Percentiles rank a stretch among this genome's conserved stretches.
phyloP scores from a whole-genome alignment of 2,113 vertebrate genomes.

The Hippocampus barbouri region DNA sequence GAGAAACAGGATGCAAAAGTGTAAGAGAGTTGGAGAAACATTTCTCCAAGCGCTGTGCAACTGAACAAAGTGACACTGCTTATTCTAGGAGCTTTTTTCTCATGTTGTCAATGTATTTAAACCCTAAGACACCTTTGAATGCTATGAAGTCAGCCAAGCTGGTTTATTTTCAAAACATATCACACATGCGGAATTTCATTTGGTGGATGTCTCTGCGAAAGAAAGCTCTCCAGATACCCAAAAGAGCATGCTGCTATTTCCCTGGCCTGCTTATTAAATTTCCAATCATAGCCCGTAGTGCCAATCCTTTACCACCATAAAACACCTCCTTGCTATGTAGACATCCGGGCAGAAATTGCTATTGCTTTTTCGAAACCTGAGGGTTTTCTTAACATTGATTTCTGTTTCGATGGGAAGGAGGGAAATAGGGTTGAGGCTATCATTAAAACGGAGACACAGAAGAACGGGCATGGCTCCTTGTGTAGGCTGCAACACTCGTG shows the following conservation, averaged over 20 bases:
- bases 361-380: constrained; percentile 54
- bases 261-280: constrained; percentile 67
- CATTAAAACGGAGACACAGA: constrained; percentile 60
- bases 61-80: constrained; percentile 41
- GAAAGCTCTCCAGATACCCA: constrained; percentile 29
- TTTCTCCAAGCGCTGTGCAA: constrained; percentile 44
- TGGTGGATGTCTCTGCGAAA: constrained; percentile 51
- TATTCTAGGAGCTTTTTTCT: constrained; percentile 48
- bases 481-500: constrained; percentile 35
- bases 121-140: constrained; percentile 63
- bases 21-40: constrained; percentile 44
- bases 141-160: constrained; percentile 59
- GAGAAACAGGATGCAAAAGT: constrained; percentile 66
- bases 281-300: constrained; percentile 67
- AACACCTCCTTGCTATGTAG: constrained; percentile 59
- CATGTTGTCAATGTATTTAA: constrained; percentile 39
- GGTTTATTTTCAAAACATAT: constrained; percentile 36
- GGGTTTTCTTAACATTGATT: constrained; percentile 66
- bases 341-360: constrained; percentile 56
- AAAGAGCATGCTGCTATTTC: constrained; percentile 58
- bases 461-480: constrained; percentile 41
- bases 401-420: constrained; percentile 47
- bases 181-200: constrained; percentile 60
- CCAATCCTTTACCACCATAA: constrained; percentile 61
- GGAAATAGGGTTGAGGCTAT: constrained; percentile 51